Percentiles rank a stretch among this genome's conserved stretches.
Evolutionary conservation across 2,113 vertebrate genomes (phyloP).

Genomic region (Oreochromis spilurus): DNA sequence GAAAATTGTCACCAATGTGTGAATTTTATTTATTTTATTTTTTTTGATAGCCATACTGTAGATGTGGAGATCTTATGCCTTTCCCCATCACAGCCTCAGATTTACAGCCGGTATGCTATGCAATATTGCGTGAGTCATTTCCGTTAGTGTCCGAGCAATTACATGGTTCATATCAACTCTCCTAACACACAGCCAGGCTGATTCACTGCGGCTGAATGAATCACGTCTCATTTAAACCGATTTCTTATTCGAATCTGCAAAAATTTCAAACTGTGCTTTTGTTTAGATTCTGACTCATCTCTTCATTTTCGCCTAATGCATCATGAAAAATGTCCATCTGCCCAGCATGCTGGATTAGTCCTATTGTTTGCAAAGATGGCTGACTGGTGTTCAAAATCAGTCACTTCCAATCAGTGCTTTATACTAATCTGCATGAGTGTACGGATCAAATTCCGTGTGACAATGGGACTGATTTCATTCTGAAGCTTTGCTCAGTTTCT

Average conservation of each 20-base stretch:
- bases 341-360: background rate
- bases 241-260: background rate
- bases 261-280: background rate
- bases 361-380: background rate
- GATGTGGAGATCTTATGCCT: background rate
- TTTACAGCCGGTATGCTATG: slow-evolving; percentile 1
- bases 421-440: background rate
- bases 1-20: background rate
- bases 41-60: background rate
- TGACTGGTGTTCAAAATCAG: background rate
- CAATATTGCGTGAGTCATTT: slow-evolving; percentile 13
- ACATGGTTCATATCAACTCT: slow-evolving; percentile 10
- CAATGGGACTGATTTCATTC: background rate
- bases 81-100: background rate
- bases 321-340: background rate
- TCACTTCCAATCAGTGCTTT: background rate
- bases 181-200: slow-evolving; percentile 3
- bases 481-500: background rate
- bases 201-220: slow-evolving; percentile 24
- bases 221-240: slow-evolving; percentile 8
- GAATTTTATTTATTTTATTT: background rate
- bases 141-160: slow-evolving; percentile 16
- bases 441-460: background rate
- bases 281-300: background rate
- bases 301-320: background rate